Evolutionary conservation across 2,113 vertebrate genomes (phyloP).

Genomic region (Melanerpes formicivorus): DNA sequence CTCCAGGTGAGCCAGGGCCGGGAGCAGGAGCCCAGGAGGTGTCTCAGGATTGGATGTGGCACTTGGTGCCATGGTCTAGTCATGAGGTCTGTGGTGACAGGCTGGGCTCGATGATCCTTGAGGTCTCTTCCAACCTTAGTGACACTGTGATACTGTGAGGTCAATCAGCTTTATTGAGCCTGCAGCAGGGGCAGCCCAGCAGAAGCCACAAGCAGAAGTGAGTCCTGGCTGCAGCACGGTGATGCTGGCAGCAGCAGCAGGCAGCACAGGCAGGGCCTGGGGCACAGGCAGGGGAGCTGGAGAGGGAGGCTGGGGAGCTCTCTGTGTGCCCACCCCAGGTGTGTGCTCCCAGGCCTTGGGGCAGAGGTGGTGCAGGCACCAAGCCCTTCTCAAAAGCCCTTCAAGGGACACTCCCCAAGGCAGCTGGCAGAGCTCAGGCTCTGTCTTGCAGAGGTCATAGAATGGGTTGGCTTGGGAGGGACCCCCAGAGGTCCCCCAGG

Average conservation of each 20-base stretch:
- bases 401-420: neutral
- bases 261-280: neutral
- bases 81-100: too few relatives aligned
- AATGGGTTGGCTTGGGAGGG: too few relatives aligned
- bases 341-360: fast-evolving
- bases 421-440: neutral
- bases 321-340: neutral
- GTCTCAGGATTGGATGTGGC: neutral
- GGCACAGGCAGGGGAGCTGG: neutral
- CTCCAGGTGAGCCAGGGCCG: neutral
- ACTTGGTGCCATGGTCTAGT: too few relatives aligned
- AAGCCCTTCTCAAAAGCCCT: neutral
- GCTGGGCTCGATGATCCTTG: too few relatives aligned
- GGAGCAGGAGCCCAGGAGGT: neutral
- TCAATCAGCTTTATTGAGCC: slow-evolving; percentile 16
- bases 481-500: too few relatives aligned
- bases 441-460: fast-evolving
- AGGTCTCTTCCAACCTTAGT: too few relatives aligned
- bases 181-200: neutral
- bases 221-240: neutral
- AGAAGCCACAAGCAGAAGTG: neutral
- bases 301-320: neutral
- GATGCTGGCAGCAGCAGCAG: neutral
- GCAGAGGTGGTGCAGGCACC: neutral
- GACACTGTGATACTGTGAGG: neutral